Evolutionary conservation across 1,140 invertebrate genomes (phyloP).

Genomic region (Diorhabda sublineata): DNA sequence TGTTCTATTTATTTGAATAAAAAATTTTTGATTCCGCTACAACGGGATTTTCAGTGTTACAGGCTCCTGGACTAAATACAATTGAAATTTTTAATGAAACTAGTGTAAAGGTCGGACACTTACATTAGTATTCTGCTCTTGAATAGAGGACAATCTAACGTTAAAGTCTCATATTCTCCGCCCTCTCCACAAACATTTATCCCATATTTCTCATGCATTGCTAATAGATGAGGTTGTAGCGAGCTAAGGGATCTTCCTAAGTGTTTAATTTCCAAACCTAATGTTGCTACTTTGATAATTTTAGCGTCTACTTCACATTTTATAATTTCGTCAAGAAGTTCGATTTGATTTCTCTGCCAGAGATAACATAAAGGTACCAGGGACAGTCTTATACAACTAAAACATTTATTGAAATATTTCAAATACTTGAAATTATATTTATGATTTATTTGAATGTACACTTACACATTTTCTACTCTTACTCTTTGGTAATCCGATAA

Average conservation of each 20-base stretch:
- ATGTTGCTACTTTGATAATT: constrained; percentile 92
- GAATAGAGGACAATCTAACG: constrained; percentile 94
- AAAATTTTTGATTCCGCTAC: not conserved
- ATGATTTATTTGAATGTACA: not conserved
- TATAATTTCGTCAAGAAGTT: constrained; percentile 97
- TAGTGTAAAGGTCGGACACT: constrained; percentile 49
- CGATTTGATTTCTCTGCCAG: constrained; percentile 90
- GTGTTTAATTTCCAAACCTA: constrained; percentile 86
- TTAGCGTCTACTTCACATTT: constrained; percentile 87
- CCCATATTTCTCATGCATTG: constrained; percentile 92
- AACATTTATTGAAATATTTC: not conserved
- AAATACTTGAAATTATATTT: too few relatives aligned
- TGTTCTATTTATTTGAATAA: not conserved
- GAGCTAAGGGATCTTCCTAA: constrained; percentile 82
- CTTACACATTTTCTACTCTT: constrained; percentile 94
- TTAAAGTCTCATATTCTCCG: constrained; percentile 98
- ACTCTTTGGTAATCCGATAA: constrained; percentile 96
- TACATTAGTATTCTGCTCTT: constrained; percentile 85
- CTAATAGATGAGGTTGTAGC: constrained; percentile 77
- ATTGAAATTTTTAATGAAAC: constrained; percentile 16
- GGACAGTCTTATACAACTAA: constrained; percentile 82
- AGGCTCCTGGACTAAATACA: not conserved
- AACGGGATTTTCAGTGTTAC: too few relatives aligned
- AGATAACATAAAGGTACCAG: constrained; percentile 87
- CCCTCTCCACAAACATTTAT: constrained; percentile 98